Conservation (phyloP, 2,888 invertebrate species). For the Cactoblastis cactorum region DNA sequence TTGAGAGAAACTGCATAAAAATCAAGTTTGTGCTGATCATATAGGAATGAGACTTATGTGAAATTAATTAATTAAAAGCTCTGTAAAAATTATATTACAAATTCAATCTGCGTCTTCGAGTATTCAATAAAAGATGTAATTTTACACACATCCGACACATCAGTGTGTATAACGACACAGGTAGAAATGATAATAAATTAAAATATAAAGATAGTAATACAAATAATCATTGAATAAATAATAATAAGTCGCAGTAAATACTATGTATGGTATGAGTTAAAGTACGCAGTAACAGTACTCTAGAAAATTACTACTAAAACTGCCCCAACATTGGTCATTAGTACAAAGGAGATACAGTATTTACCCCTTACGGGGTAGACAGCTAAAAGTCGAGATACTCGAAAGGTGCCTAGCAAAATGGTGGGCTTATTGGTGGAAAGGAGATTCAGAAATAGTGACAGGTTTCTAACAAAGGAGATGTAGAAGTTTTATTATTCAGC, state of each 20-base stretch:
- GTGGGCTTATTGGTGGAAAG: too few species aligned
- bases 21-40: not conserved
- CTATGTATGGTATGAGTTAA: constrained; percentile 7
- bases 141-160: too few species aligned
- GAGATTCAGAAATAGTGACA: too few species aligned
- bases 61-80: not conserved
- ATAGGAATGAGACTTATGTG: not conserved
- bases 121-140: not conserved
- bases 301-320: not conserved
- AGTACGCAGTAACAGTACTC: not conserved
- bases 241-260: constrained; percentile 10
- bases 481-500: too few species aligned
- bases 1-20: not conserved
- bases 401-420: too few species aligned
- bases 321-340: not conserved
- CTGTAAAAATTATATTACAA: not conserved
- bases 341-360: not conserved
- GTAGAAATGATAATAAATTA: not conserved
- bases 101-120: not conserved
- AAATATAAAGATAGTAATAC: not conserved
- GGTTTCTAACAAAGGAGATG: too few species aligned
- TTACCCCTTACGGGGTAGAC: too few species aligned
- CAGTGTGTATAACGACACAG: not conserved
- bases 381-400: too few species aligned
- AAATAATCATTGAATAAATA: constrained; percentile 19